Evolutionary conservation across 2,888 invertebrate species (phyloP).

Genomic region (Meloe dianella): DNA sequence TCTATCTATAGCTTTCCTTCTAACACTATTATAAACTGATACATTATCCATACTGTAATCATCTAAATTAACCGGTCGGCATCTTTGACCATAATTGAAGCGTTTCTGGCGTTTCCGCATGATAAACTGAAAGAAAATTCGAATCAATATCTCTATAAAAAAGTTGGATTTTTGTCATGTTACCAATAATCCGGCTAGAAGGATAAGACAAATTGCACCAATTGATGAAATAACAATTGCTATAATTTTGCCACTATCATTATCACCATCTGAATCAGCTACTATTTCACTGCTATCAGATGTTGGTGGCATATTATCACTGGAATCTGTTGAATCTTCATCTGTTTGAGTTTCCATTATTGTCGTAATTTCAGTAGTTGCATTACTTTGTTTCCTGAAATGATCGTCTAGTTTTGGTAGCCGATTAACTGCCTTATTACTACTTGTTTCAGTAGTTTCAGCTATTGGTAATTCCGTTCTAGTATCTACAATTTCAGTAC

Average conservation of each 20-base stretch:
- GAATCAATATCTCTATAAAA: slow-evolving; percentile 12
- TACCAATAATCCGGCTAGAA: slow-evolving; percentile 79
- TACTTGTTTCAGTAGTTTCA: not conserved
- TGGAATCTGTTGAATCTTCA: slow-evolving; percentile 32
- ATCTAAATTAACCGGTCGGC: slow-evolving; percentile 86
- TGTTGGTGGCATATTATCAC: slow-evolving; percentile 54
- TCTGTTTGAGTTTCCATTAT: slow-evolving; percentile 27
- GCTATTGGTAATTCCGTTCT: not conserved
- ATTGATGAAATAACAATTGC: slow-evolving; percentile 83
- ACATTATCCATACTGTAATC: slow-evolving; percentile 91
- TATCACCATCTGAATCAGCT: slow-evolving; percentile 52
- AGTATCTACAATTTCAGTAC: not conserved
- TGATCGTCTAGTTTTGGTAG: not conserved
- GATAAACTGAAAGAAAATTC: slow-evolving; percentile 69
- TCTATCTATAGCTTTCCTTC: slow-evolving; percentile 75
- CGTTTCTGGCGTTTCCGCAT: slow-evolving; percentile 83
- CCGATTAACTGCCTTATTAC: not conserved
- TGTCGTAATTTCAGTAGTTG: slow-evolving; percentile 19
- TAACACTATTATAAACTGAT: slow-evolving; percentile 78
- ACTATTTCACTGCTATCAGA: slow-evolving; percentile 50
- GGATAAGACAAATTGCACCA: slow-evolving; percentile 76
- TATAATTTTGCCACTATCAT: slow-evolving; percentile 74
- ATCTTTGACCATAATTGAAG: slow-evolving; percentile 83
- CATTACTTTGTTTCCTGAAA: not conserved
- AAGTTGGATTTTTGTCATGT: slow-evolving; percentile 47